Evolutionary conservation across 2,888 invertebrate species (phyloP), one percentile per base, ranked within the genome.

Genomic region (Ptychoptera albimana): DNA sequence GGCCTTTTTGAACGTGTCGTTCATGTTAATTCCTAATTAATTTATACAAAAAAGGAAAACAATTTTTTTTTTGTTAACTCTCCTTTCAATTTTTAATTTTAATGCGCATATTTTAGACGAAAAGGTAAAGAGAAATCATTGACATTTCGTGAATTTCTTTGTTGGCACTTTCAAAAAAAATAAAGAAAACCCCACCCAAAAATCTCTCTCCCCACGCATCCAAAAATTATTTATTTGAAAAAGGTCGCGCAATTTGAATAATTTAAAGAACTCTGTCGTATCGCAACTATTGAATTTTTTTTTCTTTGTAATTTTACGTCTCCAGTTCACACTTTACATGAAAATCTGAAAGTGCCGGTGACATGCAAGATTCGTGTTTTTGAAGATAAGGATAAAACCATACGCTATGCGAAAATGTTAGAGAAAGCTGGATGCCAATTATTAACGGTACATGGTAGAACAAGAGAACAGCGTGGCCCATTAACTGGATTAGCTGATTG

Each of bases 361-460:
- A 93, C 94, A 12, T 96, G 94, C 64, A 98, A 98, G 72, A 82
- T 98, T 40, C 75, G 98, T 53, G 76, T 94, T 49, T 94, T 93
- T 68, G 78, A 85, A 45, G 83, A 81, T 57, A 69, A 88, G 39
- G 74, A 81, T 38, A 87, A 81, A 61, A 93, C 97, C 0, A 75
- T 97, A 13, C 66, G 77, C 46, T 98, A 97, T 73, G 97, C 96
- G 5, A 72, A 82, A 65, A 89, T 94, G 89, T 66, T 98, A 50
- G 94, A 96, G 67, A 69, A 71, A n/a, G 87, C 97, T 42, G 93
- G 98, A 29, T 87, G 89, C 57, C 77, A 82, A 64, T 69, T 96
- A 58, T 69, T 98, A 31, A 93, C 97, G 8, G 88, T 98, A 15
- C 98, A 98, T 69, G 97, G 97, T 0, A 73, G 98, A 50, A 94